Evolutionary conservation across 2,888 invertebrate species (phyloP).

Genomic region (Cheilosia urbana): DNA sequence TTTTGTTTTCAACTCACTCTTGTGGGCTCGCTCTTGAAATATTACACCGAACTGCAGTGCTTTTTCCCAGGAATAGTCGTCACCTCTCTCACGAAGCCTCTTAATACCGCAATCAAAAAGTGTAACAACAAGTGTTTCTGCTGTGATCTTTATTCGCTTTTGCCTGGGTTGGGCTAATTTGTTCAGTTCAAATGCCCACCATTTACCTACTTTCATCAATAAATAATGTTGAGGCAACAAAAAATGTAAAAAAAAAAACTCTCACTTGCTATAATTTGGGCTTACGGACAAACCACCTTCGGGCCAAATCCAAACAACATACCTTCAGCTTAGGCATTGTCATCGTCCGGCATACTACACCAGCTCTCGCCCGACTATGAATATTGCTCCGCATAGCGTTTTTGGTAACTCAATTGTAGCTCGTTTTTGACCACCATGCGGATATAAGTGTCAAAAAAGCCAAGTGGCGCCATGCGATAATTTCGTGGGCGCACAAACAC

Average conservation of each 20-base stretch:
- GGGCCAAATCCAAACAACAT: conserved; percentile 48
- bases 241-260: conserved; percentile 7
- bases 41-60: conserved; percentile 33
- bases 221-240: conserved; percentile 20
- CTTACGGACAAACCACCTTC: conserved; percentile 51
- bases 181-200: conserved; percentile 50
- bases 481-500: conserved; percentile 37
- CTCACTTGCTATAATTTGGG: conserved; percentile 46
- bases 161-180: conserved; percentile 58
- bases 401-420: conserved; percentile 46
- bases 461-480: conserved; percentile 66
- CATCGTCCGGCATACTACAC: conserved; percentile 4
- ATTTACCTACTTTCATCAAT: conserved; percentile 4
- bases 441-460: conserved; percentile 59
- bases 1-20: conserved; percentile 28
- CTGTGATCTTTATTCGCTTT: conserved; percentile 52
- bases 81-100: conserved; percentile 19
- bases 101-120: conserved; percentile 29
- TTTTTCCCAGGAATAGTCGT: conserved; percentile 32
- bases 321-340: conserved; percentile 34
- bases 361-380: conserved; percentile 1
- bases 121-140: conserved; percentile 40
- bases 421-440: conserved; percentile 27
- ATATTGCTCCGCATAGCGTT: conserved; percentile 13
- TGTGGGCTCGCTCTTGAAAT: conserved; percentile 18